These are phyloP conservation scores for Drosophila lacertosa DNA, from an alignment of 1,140 invertebrate genomes.

Conservation along the genomic window DNA sequence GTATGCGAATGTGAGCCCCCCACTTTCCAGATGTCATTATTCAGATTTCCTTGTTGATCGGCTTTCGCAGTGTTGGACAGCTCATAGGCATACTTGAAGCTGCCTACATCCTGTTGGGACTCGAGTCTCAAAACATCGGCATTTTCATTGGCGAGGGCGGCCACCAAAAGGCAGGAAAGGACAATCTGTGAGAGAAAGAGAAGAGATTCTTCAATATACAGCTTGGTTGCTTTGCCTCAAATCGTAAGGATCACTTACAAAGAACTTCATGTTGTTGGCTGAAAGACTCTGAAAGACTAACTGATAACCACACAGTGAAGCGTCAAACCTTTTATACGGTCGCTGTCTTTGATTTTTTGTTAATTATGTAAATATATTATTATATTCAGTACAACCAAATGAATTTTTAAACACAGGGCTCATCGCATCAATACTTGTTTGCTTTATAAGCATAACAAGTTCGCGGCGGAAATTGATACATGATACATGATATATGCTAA, in stretches of 20 bases:
- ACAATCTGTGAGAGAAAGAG: conserved; percentile 42
- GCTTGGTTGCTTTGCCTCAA: background rate
- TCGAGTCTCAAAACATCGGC: conserved; percentile 43
- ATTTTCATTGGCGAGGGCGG: conserved; percentile 63
- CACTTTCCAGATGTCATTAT: conserved; percentile 88
- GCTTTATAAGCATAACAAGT: conserved; percentile 40
- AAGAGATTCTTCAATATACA: background rate
- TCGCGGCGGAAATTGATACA: conserved; percentile 38
- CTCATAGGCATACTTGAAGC: conserved; percentile 85
- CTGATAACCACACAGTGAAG: conserved; percentile 47
- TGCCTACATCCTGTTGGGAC: conserved; percentile 44
- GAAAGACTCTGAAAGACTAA: conserved; percentile 60
- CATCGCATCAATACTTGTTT: conserved; percentile 25
- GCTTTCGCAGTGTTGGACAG: conserved; percentile 92
- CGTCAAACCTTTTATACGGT: conserved; percentile 57
- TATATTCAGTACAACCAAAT: conserved; percentile 35
- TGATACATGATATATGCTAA: conserved; percentile 10
- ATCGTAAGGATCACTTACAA: conserved; percentile 59
- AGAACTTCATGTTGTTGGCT: conserved; percentile 75
- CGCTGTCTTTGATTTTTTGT: conserved; percentile 33
- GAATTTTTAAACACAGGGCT: conserved; percentile 22
- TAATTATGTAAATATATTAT: conserved; percentile 56
- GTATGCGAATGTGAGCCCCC: conserved; percentile 90
- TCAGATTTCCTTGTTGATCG: conserved; percentile 89
- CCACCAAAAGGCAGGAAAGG: conserved; percentile 66